Percentiles rank a stretch among this genome's conserved stretches.
Conservation (phyloP, 2,888 invertebrate genomes). For the Lasiommata megera region DNA sequence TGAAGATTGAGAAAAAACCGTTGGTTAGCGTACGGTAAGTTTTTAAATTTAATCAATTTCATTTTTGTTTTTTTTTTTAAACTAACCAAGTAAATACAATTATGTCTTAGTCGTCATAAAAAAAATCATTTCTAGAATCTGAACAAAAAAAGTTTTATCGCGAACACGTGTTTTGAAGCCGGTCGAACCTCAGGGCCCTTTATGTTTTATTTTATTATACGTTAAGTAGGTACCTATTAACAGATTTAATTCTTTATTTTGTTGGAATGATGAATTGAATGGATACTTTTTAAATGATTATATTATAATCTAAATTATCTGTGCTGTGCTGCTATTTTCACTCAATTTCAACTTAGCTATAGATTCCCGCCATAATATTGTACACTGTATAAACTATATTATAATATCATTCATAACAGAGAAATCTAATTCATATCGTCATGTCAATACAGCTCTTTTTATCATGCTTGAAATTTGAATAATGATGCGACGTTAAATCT, state of each 20-base stretch:
- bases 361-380: not conserved
- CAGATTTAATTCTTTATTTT: too few species aligned
- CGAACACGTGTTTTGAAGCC: too few species aligned
- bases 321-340: not conserved
- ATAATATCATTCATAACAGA: not conserved
- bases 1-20: conserved; percentile 48
- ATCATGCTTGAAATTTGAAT: conserved; percentile 7
- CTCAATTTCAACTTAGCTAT: not conserved
- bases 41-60: not conserved
- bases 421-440: conserved; percentile 1
- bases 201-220: too few species aligned
- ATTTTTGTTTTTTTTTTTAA: not conserved
- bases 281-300: too few species aligned
- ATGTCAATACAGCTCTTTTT: conserved; percentile 9
- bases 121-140: too few species aligned
- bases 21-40: conserved; percentile 52
- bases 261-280: too few species aligned
- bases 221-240: too few species aligned
- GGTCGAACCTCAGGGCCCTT: too few species aligned
- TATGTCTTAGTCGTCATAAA: too few species aligned
- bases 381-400: not conserved
- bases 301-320: too few species aligned
- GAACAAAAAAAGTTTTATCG: too few species aligned
- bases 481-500: conserved; percentile 29
- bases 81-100: not conserved